Percentiles rank a stretch among this genome's conserved stretches.
Evolutionary conservation across 2,113 vertebrate species (phyloP).

Genomic region (Acanthochromis polyacanthus): DNA sequence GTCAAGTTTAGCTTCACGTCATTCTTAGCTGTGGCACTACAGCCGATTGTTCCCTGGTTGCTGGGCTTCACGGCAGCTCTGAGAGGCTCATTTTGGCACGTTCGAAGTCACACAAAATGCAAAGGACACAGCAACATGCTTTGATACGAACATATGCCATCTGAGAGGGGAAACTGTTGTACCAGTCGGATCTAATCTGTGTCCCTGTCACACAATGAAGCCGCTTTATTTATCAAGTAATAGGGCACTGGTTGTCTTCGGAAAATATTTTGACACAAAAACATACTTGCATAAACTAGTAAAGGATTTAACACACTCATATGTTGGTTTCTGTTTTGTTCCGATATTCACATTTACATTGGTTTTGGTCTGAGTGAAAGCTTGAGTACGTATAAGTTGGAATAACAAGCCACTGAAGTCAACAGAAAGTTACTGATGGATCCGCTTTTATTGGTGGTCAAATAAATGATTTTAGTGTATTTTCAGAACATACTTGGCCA

Average conservation of each 20-base stretch:
- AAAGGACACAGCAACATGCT: neutral
- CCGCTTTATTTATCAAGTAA: neutral
- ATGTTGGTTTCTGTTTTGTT: too few relatives aligned
- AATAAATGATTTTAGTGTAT: neutral
- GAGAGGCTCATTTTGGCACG: rapidly evolving
- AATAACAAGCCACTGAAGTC: neutral
- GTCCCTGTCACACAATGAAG: neutral
- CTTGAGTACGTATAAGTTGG: too few relatives aligned
- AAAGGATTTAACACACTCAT: too few relatives aligned
- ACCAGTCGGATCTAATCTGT: constrained; percentile 2
- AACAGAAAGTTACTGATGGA: neutral
- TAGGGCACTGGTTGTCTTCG: neutral
- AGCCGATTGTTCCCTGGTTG: neutral
- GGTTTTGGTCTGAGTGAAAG: neutral
- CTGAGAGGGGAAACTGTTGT: neutral
- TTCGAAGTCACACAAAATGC: neutral
- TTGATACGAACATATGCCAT: neutral
- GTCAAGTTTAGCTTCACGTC: constrained; percentile 79
- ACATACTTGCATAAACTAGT: too few relatives aligned
- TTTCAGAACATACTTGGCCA: neutral
- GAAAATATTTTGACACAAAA: neutral
- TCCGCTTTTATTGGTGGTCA: neutral
- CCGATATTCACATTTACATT: too few relatives aligned
- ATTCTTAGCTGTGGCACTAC: constrained; percentile 34
- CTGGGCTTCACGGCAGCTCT: neutral